Evolutionary conservation across 2,888 invertebrate genomes (phyloP), one percentile per base, ranked within the genome.

Genomic region (Drosophila formosana): DNA sequence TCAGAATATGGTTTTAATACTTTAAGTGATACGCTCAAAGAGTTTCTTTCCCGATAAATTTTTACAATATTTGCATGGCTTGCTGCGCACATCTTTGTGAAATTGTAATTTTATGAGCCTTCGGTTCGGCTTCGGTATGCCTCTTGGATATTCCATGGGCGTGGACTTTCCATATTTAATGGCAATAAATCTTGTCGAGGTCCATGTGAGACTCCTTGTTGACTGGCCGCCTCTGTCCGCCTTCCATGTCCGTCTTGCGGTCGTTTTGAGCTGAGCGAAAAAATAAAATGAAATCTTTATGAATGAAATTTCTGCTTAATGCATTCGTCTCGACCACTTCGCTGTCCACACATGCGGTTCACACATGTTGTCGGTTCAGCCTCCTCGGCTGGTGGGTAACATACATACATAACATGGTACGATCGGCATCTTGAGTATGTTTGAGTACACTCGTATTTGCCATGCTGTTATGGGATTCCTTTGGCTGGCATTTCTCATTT

Each of bases 231-330:
- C 34, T 18, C 18, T 18, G 34, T 9, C 34, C 11, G 34, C 37
- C 9, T n/a, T 37, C 30, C 84, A 18, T 64, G 69, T 43, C 64
- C 63, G 82, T 66, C 34, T 79, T 84, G 82, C 71, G 81, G 73
- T 69, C 64, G 39, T 50, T 66, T 70, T 62, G 63, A 62, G 47
- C 6, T 43, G 72, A 65, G 47, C 56, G 67, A 63, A 75, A 73
- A 53, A 65, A 76, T 70, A 78, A 77, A 82, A 80, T 70, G 55
- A 53, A 80, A 66, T 84, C 82, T 82, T 82, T 82, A 85, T 82
- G 82, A 82, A 82, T 82, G 86, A 82, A 81, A 75, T 68, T 82
- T 80, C 75, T 61, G 67, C 72, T 75, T 72, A 83, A 82, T 82
- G 75, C 78, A 80, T 80, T 82, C 80, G 80, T 65, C 50, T 66